phyloP scores from a whole-genome alignment of 2,797 vertebrate genomes.

The Ispidina picta region DNA sequence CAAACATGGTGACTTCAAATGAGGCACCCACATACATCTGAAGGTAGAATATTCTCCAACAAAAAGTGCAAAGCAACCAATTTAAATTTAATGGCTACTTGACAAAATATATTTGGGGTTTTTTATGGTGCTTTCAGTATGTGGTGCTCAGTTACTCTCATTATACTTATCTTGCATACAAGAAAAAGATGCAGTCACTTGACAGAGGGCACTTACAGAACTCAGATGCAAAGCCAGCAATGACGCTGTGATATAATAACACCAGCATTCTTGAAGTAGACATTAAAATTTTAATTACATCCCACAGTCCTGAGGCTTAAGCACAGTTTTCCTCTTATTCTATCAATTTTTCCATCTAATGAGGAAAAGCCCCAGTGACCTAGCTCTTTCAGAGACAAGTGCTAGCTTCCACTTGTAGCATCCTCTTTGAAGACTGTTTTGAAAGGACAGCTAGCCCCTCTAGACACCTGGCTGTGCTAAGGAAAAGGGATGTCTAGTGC shows the following conservation, averaged over 20 bases:
- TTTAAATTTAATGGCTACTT: neutral
- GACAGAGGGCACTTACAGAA: neutral
- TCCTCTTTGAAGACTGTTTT: neutral
- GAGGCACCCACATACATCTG: neutral
- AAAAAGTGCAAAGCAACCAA: neutral
- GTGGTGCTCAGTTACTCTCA: neutral
- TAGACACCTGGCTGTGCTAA: neutral
- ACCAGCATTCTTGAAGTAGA: neutral
- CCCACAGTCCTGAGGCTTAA: neutral
- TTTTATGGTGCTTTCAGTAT: neutral
- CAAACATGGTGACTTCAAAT: neutral
- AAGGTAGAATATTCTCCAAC: neutral
- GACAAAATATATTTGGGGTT: neutral
- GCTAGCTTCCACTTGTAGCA: slow-evolving; percentile 2
- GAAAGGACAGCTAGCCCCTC: neutral
- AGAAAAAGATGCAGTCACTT: neutral
- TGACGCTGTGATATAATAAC: neutral
- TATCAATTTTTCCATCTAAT: neutral
- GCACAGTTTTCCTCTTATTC: neutral
- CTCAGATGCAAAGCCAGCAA: neutral
- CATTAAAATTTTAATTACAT: neutral
- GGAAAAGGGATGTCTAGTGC: neutral
- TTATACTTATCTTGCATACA: neutral
- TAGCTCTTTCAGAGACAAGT: neutral
- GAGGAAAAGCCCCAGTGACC: neutral